Evolutionary conservation across 2,888 invertebrate genomes (phyloP), one percentile per base, ranked within the genome.

Genomic region (Caenorhabditis zanzibari): DNA sequence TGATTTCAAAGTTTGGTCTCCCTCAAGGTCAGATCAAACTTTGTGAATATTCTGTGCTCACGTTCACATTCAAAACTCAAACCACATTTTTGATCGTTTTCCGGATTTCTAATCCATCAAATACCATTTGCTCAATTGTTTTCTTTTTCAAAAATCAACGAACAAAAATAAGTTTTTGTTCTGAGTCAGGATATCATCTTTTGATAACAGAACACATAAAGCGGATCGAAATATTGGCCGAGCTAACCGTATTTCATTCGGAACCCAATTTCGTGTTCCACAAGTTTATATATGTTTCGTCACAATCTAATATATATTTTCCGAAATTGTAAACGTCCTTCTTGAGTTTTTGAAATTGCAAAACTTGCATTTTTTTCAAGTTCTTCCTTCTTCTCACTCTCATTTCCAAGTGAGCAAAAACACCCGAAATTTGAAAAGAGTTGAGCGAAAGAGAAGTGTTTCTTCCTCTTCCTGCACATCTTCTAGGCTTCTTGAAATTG

Each of bases 401-500:
- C 63, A 24, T 41, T 63, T 63, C n/a, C 44, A n/a, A 66, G 38
- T 59, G 32, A n/a, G 41, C 26, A 47, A 68, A 76, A 41, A 63
- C 24, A 38, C 14, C 56, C 44, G 16, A 68, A 63, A 59, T 52
- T 66, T 74, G 22, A 54, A 63, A 49, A 61, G 35, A 32, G 47
- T 47, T 26, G 49, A 74, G 64, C 63, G 26, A 68, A 24, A 54
- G 54, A 26, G 26, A 61, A 68, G 52, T 52, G 61, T 49, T 61
- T 61, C 61, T 44, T 63, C n/a, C 59, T 32, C 35, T 28, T 32
- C 52, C 56, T 52, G 49, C 54, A 28, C 71, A 71, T 52, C 54
- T 41, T 47, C 47, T 66, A 76, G 47, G 26, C 77, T 19, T 71
- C 69, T 71, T 52, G 56, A 79, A 79, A 79, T 71, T 71, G 71